phyloP scores from a whole-genome alignment of 2,888 invertebrate genomes.

The Pristionchus fissidentatus region DNA sequence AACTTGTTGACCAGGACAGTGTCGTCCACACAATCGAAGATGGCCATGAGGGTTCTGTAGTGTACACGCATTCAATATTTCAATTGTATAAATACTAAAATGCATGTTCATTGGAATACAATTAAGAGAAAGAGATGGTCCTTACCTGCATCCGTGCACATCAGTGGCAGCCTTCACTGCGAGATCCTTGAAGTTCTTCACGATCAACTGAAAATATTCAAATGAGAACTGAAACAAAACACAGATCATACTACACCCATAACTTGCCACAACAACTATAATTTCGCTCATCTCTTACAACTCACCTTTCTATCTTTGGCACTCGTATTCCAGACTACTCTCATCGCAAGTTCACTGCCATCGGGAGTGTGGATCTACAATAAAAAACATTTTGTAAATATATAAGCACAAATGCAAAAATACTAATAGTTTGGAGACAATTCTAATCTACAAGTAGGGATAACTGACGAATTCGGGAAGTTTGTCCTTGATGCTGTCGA shows the following conservation, averaged over 20 bases:
- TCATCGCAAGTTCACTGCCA: constrained; percentile 86
- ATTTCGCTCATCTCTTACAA: background rate
- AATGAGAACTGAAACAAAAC: constrained; percentile 80
- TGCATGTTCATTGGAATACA: background rate
- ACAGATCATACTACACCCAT: constrained; percentile 61
- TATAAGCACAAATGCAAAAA: background rate
- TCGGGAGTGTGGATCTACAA: constrained; percentile 78
- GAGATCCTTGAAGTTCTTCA: constrained; percentile 90
- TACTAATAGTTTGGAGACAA: too few relatives aligned
- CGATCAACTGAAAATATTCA: constrained; percentile 78
- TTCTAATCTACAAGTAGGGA: background rate
- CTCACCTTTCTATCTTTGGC: constrained; percentile 77
- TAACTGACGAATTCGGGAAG: constrained; percentile 76
- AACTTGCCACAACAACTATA: background rate
- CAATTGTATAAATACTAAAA: too few relatives aligned
- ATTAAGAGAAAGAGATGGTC: background rate
- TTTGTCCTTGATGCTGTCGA: constrained; percentile 85
- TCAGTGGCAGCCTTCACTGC: constrained; percentile 86
- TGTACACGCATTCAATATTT: too few relatives aligned
- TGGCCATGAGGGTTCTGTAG: constrained; percentile 82
- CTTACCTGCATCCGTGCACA: constrained; percentile 82
- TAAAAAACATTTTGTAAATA: background rate
- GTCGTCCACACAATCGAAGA: constrained; percentile 92
- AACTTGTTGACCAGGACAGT: constrained; percentile 90
- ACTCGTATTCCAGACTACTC: constrained; percentile 88